Evolutionary conservation across 2,797 vertebrate species (phyloP), one percentile per base, ranked within the genome.

Genomic region (Pogoniulus pusillus): DNA sequence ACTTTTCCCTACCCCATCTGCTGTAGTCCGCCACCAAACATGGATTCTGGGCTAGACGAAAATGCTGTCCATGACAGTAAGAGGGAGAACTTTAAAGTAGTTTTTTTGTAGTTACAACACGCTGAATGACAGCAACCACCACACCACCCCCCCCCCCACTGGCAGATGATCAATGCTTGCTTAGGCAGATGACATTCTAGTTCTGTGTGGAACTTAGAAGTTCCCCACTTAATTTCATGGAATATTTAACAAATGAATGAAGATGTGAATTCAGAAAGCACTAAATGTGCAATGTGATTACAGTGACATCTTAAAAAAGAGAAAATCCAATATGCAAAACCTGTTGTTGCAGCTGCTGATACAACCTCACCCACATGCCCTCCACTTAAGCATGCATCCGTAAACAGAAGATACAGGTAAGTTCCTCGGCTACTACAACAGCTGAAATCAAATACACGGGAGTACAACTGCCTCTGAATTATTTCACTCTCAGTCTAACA

Each of bases 211-310:
- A 92, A 81, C 19, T 45, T 55, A 3, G 10, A 87, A 39, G 51
- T 37, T 75, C 72, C 34, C 15, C 24, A 23, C 47, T 87, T 71
- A 93, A 77, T 65, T 85, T 45, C 69, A 81, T 78, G 87, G 87
- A 94, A 74, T 73, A 77, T 66, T 94, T 87, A 82, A 65, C 30
- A 83, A 89, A 91, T 69, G 62, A 89, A 91, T 63, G 93, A 91
- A 84, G 22, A 78, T 13, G 30, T 32, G 16, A 64, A 71, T 68
- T 43, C 6, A 1, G 35, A 88, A 65, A 27, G 45, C 0, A 5
- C 64, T 88, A 68, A 87, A 70, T 22, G 51, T 5, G 4, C 37
- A 86, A 90, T 72, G 72, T 24, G 5, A 68, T 70, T 75, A 69
- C 66, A 92, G 81, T 64, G 66, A 49, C 37, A 73, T 58, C 43